Base-by-base conservation (phyloP, 2,113 vertebrate species). In the Abramis brama region DNA sequence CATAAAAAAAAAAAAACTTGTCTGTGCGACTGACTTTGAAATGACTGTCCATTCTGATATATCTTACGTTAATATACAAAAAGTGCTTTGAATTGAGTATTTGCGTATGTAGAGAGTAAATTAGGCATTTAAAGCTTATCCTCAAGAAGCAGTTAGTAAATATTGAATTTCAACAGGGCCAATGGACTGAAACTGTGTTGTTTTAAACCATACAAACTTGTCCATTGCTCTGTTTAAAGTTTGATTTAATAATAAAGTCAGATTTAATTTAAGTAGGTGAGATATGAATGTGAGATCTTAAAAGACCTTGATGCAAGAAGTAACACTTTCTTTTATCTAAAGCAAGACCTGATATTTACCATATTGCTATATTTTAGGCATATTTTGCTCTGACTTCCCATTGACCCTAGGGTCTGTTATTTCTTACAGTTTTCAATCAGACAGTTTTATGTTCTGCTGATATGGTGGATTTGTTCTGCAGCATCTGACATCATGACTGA, bases 401-500 rank as follows among this genome's bases (percentile, higher is more conserved):
- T 33, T 33, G 25, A 77, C 47, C 45, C 45, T 76, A 21, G 7
- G 45, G 19, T 55, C 13, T 55, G 13, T 27, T 30, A 39, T 60
- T 59, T 39, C 12, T 36, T 60, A 45, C 30, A 50, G n/a, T 55
- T 30, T 47, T 70, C 30, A 85, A 12, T 36, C 36, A 33, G 21
- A 70, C 6, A 7, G 2, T 19, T 19, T 75, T 64, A 36, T 79
- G n/a, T 84, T 79, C 71, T 75, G 62, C 71, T 75, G 81, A 82
- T 64, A 50, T 27, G 17, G 30, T 17, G 43, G 11, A 66, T 79
- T 52, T 84, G 43, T 79, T 52, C 78, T 27, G 23, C 33, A 43
- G 33, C 36, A 36, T 39, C 27, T 75, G 68, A 80, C 52, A 73
- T 88, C 75, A 84, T 78, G 57, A 13, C 43, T 70, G 78, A 75